Evolutionary conservation across 2,113 vertebrate genomes (phyloP), one percentile per base, ranked within the genome.

Genomic region (Hippopotamus amphibius): DNA sequence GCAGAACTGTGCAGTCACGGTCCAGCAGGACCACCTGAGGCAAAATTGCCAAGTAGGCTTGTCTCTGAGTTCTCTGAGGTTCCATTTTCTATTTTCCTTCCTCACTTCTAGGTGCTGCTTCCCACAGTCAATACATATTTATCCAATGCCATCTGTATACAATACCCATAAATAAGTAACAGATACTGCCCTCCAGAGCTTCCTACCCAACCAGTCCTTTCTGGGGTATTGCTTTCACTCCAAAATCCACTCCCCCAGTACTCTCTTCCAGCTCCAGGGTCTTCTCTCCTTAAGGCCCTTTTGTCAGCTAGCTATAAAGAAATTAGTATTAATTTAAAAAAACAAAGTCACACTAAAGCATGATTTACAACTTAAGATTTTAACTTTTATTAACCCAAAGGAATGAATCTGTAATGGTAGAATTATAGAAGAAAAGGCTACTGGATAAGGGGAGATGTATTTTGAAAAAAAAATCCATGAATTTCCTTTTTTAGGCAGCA

Each of bases 251-350:
- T 21, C 10, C n/a, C 4, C 10, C 30, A 68, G 13, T 21, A 22
- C 76, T 24, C 15, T 82, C 43, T 65, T 19, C 37, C 37, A 68
- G 37, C 19, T 61, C 50, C 41, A 48, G 28, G 1, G 5, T 22
- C 24, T n/a, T 63, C 19, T 93, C 22, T 76, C 46, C 59, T 65
- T 33, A 93, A 53, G 2, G 6, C 2, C 57, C 41, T 30, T 94
- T 97, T 59, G 87, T 92, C 43, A 87, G 13, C 61, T 63, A 76
- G 2, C 19, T 83, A n/a, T 79, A 84, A 94, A 93, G 28, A 97
- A 95, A 79, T 69, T 74, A 65, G 26, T 33, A 84, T 63, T 50
- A 33, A 50, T 24, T 71, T 2, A 12, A n/a, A 89, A 57, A 69
- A 50, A 7, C 9, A 37, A 84, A 21, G 37, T 65, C 21, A 57